Evolutionary conservation across 2,888 invertebrate species (phyloP).

Genomic region (Apamea epomidion): DNA sequence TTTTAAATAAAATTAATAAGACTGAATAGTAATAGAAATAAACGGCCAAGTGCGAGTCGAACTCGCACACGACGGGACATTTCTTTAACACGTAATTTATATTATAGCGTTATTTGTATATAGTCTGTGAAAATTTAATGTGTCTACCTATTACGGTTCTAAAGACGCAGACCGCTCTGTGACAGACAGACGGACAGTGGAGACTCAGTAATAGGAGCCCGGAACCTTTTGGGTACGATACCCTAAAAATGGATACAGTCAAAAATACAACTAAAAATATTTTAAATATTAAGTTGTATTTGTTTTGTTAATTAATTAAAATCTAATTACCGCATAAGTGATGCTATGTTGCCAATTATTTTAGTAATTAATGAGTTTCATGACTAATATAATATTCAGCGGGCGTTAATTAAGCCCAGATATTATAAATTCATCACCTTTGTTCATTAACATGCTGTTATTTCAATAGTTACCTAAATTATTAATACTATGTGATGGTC

Average conservation of each 20-base stretch:
- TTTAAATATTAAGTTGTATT: neutral
- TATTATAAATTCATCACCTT: constrained; percentile 34
- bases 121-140: too few relatives aligned
- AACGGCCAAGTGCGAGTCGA: neutral
- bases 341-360: constrained; percentile 2
- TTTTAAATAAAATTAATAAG: neutral
- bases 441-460: constrained; percentile 16
- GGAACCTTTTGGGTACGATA: neutral
- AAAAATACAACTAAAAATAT: neutral
- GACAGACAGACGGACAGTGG: too few relatives aligned
- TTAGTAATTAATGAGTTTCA: constrained; percentile 29
- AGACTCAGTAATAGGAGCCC: neutral
- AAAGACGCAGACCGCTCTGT: too few relatives aligned
- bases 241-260: neutral
- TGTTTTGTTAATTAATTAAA: constrained; percentile 21
- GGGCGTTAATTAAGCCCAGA: constrained; percentile 25
- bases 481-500: neutral
- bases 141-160: too few relatives aligned
- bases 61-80: neutral
- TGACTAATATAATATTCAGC: constrained; percentile 18
- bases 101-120: too few relatives aligned
- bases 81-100: neutral
- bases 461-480: neutral
- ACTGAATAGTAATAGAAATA: neutral
- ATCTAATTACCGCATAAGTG: constrained; percentile 17